These are phyloP conservation scores for Trichomycterus rosablanca DNA, from an alignment of 2,113 vertebrate species.

Conservation along the genomic window DNA sequence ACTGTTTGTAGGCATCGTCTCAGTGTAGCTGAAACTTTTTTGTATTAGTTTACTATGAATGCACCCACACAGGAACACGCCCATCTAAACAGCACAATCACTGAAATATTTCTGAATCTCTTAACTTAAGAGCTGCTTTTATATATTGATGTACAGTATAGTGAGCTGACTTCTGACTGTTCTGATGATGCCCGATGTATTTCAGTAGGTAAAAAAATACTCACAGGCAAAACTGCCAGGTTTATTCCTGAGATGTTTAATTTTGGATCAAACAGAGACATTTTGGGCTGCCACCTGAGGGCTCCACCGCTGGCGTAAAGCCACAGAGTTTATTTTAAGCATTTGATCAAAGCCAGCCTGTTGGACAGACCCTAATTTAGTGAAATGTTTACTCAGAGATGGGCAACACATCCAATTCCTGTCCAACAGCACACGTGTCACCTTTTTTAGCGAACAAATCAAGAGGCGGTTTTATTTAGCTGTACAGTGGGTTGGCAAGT, in stretches of 20 bases:
- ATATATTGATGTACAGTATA: slow-evolving; percentile 31
- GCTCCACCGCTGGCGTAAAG: slow-evolving; percentile 48
- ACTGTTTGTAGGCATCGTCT: slow-evolving; percentile 2
- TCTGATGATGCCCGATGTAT: slow-evolving; percentile 44
- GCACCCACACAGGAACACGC: slow-evolving; percentile 21
- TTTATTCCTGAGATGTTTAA: slow-evolving; percentile 43
- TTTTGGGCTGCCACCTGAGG: slow-evolving; percentile 44
- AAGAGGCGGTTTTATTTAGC: slow-evolving; percentile 21
- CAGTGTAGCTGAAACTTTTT: background rate
- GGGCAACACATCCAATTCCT: background rate
- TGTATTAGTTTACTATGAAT: background rate
- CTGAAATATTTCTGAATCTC: slow-evolving; percentile 36
- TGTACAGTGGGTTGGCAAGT: slow-evolving; percentile 26
- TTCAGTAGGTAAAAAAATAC: slow-evolving; percentile 43
- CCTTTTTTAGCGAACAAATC: slow-evolving; percentile 23
- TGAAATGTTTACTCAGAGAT: slow-evolving; percentile 7
- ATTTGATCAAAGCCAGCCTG: slow-evolving; percentile 43
- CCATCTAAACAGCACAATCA: slow-evolving; percentile 29
- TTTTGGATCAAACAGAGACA: slow-evolving; percentile 43
- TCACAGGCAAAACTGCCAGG: slow-evolving; percentile 2
- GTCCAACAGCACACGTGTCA: background rate
- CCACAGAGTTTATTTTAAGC: slow-evolving; percentile 49
- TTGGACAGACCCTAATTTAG: slow-evolving; percentile 26
- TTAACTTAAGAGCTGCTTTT: slow-evolving; percentile 13
- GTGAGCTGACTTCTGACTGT: slow-evolving; percentile 23